Evolutionary conservation across 2,113 vertebrate species (phyloP), one percentile per base, ranked within the genome.

Genomic region (Numenius arquata): DNA sequence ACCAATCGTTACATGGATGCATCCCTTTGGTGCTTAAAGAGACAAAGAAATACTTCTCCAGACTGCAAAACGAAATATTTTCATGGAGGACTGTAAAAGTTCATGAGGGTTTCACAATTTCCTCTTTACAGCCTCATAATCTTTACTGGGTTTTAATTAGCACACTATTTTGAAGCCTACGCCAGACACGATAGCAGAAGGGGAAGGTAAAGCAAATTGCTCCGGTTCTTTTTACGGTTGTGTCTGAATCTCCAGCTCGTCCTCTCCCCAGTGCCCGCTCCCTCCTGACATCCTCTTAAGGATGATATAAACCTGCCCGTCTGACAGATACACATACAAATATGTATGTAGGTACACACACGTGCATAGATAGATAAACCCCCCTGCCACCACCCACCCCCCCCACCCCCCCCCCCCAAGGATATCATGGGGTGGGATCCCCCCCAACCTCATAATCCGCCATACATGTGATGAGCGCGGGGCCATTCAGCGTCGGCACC

Each of bases 131-230:
- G 88, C 77, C 52, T 90, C 63, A 9, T 81, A 45, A 75, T 80
- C 91, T 93, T 85, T 81, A 78, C n/a, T 11, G 14, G 41, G 50
- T 88, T 97, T 96, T 95, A 92, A 89, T 91, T 85, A 71, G 25
- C 15, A 1, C 36, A 5, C 53, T 12, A 10, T 45, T 91, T 45
- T 15, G 23, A 45, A 83, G 79, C n/a, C 53, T 36, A 38, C 1
- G 5, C 83, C 86, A 97, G 88, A 47, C 68, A 55, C 67, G 62
- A 41, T 0, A 40, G 61, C 62, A 72, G 47, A 75, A 62, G 74
- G 9, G 74, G 85, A 67, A 53, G 56, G 65, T 41, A 62, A 90
- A 81, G 81, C 16, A 62, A 86, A 84, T 84, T 52, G 22, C 40
- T 95, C 23, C 3, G 8, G 22, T 45, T 72, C 41, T 45, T 77